These are phyloP conservation scores for Benthosema pterotum DNA, from an alignment of 2,797 vertebrate genomes.

Conservation along the genomic window DNA sequence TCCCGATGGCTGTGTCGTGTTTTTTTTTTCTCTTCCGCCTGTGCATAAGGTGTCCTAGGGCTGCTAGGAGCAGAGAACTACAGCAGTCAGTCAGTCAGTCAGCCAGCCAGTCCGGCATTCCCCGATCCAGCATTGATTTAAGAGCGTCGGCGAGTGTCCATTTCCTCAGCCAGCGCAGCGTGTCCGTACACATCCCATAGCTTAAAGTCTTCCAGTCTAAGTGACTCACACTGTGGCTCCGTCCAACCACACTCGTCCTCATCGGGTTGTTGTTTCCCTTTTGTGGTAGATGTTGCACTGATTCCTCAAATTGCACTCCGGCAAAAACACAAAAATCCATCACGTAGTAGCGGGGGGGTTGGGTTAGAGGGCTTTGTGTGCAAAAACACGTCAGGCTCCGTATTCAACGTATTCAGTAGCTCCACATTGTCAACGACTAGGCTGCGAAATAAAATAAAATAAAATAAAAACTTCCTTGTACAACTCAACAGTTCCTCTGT, in stretches of 20 bases:
- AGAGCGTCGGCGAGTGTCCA: conserved; percentile 43
- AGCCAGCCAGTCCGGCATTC: conserved; percentile 37
- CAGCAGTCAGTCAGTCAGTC: conserved; percentile 40
- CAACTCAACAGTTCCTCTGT: conserved; percentile 41
- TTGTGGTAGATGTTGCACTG: conserved; percentile 19
- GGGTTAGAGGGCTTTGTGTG: conserved; percentile 63
- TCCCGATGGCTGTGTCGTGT: conserved; percentile 77
- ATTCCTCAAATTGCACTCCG: conserved; percentile 25
- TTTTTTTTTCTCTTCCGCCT: conserved; percentile 8
- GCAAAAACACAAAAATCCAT: conserved; percentile 28
- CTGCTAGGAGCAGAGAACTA: conserved; percentile 19
- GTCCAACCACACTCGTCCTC: conserved; percentile 11
- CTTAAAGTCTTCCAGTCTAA: conserved; percentile 56
- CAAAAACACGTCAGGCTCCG: conserved; percentile 56
- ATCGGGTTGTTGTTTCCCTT: conserved; percentile 19
- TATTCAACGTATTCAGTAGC: conserved; percentile 50
- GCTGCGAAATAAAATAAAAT: conserved; percentile 29
- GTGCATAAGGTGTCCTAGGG: conserved; percentile 38
- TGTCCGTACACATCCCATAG: conserved; percentile 45
- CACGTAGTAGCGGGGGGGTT: conserved; percentile 24
- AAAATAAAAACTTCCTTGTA: conserved; percentile 31
- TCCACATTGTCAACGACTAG: conserved; percentile 42
- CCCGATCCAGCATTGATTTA: conserved; percentile 45
- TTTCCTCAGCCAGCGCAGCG: conserved; percentile 31
- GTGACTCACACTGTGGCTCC: conserved; percentile 36